These are phyloP conservation scores for Puma concolor DNA, from an alignment of 2,113 vertebrate species.

Conservation along the genomic window DNA sequence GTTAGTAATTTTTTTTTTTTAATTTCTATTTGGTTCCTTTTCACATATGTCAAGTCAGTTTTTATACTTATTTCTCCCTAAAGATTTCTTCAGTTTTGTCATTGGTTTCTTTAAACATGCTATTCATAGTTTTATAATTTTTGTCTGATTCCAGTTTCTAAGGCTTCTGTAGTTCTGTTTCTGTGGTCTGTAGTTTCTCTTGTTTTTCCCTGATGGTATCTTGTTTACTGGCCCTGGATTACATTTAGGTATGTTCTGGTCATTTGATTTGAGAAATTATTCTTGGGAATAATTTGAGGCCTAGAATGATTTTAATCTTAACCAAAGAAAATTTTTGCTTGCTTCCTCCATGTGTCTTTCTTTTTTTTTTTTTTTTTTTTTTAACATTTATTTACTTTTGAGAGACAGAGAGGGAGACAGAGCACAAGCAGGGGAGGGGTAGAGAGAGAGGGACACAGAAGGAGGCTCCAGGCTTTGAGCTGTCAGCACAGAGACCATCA, in stretches of 20 bases:
- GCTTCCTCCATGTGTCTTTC: neutral
- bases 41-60: neutral
- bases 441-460: no score
- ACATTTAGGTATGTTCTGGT: neutral
- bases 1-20: neutral
- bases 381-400: no score
- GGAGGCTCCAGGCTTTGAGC: no score
- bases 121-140: neutral
- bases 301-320: neutral
- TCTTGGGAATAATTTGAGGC: neutral
- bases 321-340: neutral
- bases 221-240: neutral
- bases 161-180: neutral
- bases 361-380: no score
- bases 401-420: no score
- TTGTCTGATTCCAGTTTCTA: neutral
- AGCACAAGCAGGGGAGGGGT: no score
- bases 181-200: neutral
- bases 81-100: slow-evolving; percentile 1
- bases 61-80: neutral
- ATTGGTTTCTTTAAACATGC: neutral
- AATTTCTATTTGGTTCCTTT: neutral
- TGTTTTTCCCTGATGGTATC: neutral
- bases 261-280: neutral
- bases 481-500: no score